Evolutionary conservation across 1,140 invertebrate species (phyloP), one percentile per base, ranked within the genome.

Genomic region (Arctopsyche grandis): DNA sequence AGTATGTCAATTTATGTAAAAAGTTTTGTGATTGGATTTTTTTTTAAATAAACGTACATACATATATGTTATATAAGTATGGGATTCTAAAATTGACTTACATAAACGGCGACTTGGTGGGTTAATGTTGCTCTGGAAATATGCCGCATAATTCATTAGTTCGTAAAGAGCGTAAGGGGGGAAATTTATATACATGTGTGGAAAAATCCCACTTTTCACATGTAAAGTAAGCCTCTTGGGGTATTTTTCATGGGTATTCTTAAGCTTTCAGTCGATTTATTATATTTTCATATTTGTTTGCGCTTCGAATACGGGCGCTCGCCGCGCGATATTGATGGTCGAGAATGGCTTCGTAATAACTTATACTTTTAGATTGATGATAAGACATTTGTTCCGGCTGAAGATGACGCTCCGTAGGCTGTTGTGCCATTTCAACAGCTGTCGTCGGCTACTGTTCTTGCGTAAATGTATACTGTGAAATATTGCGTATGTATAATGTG

Each of bases 301-400:
- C 71, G 26, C 14, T 74, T 16, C 48, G 16, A 24, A 48, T 73
- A 14, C 43, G 69, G 44, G 16, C 19, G 43, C 29, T 38, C 29
- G 46, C 69, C n/a, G 21, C 9, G 69, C 7, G 44, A 73, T 73
- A 73, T 73, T 73, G 69, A 73, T 69, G 66, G 66, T 10, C 52
- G 69, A 38, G 24, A 71, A 71, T 21, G 22, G n/a, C 56, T 52
- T 9, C n/a, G 46, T 46, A 74, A 74, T 74, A 74, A 52, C 46
- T 74, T 73, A 73, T 48, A 48, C 16, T 52, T 44, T 48, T 56
- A 74, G 71, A 74, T 74, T 74, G 9, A 74, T 74, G 71, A 16
- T 24, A 5, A 46, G 7, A 9, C 24, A 56, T 74, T 74, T 74
- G n/a, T 46, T 70, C 26, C 29, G 38, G 29, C 26, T 22, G 12